These are phyloP conservation scores for Latrodectus geometricus DNA, from an alignment of 1,140 invertebrate genomes.

Conservation along the genomic window DNA sequence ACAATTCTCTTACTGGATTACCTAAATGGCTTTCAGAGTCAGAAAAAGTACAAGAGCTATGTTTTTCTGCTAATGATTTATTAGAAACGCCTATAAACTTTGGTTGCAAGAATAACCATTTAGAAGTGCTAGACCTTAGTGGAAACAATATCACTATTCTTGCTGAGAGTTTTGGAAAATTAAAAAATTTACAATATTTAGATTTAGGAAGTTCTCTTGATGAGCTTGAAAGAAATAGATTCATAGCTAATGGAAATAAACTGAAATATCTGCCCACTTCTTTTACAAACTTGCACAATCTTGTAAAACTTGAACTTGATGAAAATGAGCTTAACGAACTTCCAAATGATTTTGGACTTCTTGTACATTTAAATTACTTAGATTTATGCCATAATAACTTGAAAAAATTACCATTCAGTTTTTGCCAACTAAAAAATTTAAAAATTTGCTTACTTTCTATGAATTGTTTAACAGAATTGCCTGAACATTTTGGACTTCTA, in stretches of 20 bases:
- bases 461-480: conserved; percentile 43
- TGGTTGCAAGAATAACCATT: conserved; percentile 1
- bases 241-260: conserved; percentile 41
- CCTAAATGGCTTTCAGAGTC: conserved; percentile 46
- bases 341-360: conserved; percentile 84
- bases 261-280: conserved; percentile 18
- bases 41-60: conserved; percentile 29
- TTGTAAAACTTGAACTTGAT: conserved; percentile 85
- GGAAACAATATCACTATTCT: conserved; percentile 44
- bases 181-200: conserved; percentile 16
- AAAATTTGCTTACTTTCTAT: conserved; percentile 48
- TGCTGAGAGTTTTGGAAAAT: conserved; percentile 30
- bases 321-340: conserved; percentile 80
- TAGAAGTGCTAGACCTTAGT: conserved; percentile 48
- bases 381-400: conserved; percentile 82
- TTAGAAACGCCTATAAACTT: conserved; percentile 23
- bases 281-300: conserved; percentile 77
- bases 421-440: conserved; percentile 27
- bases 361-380: conserved; percentile 80
- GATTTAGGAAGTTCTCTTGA: conserved; percentile 48
- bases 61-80: conserved; percentile 25
- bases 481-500: conserved; percentile 31
- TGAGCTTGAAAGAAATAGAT: conserved; percentile 30
- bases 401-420: conserved; percentile 77
- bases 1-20: conserved; percentile 32